Evolutionary conservation across 2,888 invertebrate genomes (phyloP).

Genomic region (Pterostichus niger): DNA sequence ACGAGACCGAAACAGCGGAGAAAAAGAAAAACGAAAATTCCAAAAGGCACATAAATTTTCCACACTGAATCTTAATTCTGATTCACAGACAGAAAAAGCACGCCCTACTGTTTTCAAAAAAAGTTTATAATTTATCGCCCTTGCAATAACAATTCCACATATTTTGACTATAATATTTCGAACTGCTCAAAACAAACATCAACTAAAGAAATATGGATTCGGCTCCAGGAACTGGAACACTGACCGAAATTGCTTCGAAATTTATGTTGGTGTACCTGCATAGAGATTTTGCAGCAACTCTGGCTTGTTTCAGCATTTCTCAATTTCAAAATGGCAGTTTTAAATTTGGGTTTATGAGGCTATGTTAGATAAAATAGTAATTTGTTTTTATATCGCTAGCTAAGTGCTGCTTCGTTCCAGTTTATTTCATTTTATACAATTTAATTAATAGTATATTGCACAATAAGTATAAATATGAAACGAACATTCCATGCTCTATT

Average conservation of each 20-base stretch:
- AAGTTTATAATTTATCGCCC: constrained; percentile 38
- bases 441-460: too few species aligned
- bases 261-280: neutral
- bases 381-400: too few species aligned
- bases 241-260: neutral
- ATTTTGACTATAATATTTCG: constrained; percentile 46
- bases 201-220: constrained; percentile 32
- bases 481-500: too few species aligned
- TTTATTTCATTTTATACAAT: too few species aligned
- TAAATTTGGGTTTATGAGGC: too few species aligned
- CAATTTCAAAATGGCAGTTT: too few species aligned
- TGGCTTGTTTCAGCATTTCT: too few species aligned
- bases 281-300: neutral
- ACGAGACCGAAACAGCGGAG: constrained; percentile 31
- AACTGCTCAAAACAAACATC: constrained; percentile 43
- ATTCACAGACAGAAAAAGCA: constrained; percentile 36
- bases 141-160: constrained; percentile 38
- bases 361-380: too few species aligned
- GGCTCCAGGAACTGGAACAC: neutral
- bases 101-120: constrained; percentile 23
- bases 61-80: constrained; percentile 54
- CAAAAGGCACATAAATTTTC: constrained; percentile 50
- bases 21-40: constrained; percentile 46
- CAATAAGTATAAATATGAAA: too few species aligned
- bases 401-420: too few species aligned